Percentiles rank a stretch among this genome's conserved stretches.
phyloP scores from a whole-genome alignment of 1,140 invertebrate genomes.

The Drosophila busckii region DNA sequence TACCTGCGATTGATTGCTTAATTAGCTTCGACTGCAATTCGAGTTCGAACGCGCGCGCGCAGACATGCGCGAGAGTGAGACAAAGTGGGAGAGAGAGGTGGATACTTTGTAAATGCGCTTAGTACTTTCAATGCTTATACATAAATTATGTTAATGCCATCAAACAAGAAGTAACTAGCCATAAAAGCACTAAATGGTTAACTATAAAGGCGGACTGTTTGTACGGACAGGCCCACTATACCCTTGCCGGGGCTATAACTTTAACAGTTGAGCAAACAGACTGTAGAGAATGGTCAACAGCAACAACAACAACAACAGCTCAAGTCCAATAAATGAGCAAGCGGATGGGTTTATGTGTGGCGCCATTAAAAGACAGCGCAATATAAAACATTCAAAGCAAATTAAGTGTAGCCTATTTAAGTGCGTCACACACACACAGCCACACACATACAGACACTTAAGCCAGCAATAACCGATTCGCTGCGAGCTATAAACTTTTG shows the following conservation, averaged over 20 bases:
- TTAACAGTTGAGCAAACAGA: slow-evolving; percentile 31
- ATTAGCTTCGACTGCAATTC: slow-evolving; percentile 19
- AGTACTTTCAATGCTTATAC: slow-evolving; percentile 69
- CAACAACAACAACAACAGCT: slow-evolving; percentile 27
- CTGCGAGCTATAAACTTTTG: no score
- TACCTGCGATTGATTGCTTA: slow-evolving; percentile 29
- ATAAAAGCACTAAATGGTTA: slow-evolving; percentile 64
- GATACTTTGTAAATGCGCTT: slow-evolving; percentile 51
- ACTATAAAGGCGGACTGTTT: slow-evolving; percentile 38
- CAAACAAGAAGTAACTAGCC: slow-evolving; percentile 63
- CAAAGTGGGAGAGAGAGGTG: neutral
- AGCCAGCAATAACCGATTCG: no score
- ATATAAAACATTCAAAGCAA: slow-evolving; percentile 58
- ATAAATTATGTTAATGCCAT: slow-evolving; percentile 75
- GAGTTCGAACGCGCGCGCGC: neutral
- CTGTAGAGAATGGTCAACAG: slow-evolving; percentile 29
- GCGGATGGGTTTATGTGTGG: slow-evolving; percentile 56
- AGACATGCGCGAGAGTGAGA: neutral
- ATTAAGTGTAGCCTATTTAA: slow-evolving; percentile 50
- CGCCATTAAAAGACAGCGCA: slow-evolving; percentile 57
- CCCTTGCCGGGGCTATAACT: no score
- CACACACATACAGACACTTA: neutral
- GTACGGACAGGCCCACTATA: no score
- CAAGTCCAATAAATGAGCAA: slow-evolving; percentile 32
- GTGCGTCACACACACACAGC: slow-evolving; percentile 4